Percentiles rank a stretch among this genome's conserved stretches.
Conservation (phyloP, 2,113 vertebrate genomes). For the Connochaetes taurinus region DNA sequence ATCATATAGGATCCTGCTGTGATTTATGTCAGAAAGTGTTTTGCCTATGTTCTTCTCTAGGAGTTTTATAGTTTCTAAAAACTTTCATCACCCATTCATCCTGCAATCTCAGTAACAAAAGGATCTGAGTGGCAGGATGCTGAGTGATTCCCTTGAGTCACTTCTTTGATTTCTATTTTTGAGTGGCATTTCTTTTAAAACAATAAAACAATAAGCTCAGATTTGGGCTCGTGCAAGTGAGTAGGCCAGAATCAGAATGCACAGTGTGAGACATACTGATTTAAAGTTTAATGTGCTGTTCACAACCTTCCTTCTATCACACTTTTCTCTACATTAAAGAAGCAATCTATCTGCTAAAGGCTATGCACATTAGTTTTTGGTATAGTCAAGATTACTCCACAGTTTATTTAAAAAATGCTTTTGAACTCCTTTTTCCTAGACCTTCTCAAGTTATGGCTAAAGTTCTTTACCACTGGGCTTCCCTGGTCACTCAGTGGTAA, state of each 20-base stretch:
- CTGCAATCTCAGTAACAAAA: background rate
- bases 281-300: background rate
- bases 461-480: background rate
- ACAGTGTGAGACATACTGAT: accelerated
- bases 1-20: no score
- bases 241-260: background rate
- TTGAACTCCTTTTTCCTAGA: background rate
- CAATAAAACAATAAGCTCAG: background rate
- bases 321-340: background rate
- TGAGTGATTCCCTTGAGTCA: background rate
- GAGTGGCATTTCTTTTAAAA: background rate
- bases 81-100: background rate
- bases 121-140: background rate
- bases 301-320: background rate
- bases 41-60: no score
- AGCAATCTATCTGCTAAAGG: background rate
- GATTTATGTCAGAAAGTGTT: no score
- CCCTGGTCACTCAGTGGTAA: background rate
- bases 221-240: background rate
- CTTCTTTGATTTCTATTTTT: background rate
- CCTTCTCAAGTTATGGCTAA: background rate
- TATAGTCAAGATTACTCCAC: background rate
- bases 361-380: background rate
- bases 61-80: no score
- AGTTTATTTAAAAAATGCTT: background rate